These are phyloP conservation scores for Polyommatus iphigenia DNA, from an alignment of 2,888 invertebrate species.

Conservation along the genomic window DNA sequence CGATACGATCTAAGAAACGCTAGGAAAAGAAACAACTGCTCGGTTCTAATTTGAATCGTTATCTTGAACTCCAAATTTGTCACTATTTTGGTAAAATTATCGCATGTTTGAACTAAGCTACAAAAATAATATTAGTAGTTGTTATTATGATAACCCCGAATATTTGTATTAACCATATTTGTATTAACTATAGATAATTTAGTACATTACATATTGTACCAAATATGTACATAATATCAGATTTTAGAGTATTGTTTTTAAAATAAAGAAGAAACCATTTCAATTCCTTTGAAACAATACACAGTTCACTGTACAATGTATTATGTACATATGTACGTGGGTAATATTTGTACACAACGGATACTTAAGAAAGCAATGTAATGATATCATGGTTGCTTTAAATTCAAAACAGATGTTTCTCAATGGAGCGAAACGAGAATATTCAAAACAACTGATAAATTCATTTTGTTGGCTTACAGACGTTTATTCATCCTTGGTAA, in stretches of 20 bases:
- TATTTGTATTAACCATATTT: neutral
- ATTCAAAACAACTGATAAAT: conserved; percentile 29
- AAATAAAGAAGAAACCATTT: neutral
- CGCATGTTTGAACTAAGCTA: neutral
- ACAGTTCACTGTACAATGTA: neutral
- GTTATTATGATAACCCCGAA: neutral
- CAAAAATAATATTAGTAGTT: neutral
- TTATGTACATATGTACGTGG: neutral
- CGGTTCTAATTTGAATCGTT: conserved; percentile 15
- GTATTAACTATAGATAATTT: neutral
- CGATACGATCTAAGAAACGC: conserved; percentile 10
- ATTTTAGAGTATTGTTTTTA: neutral
- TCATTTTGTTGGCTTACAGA: conserved; percentile 10
- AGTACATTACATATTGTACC: neutral
- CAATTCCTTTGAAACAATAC: neutral
- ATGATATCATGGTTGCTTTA: conserved; percentile 27
- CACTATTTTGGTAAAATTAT: conserved; percentile 7
- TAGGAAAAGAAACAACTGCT: neutral
- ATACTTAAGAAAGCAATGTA: conserved; percentile 29
- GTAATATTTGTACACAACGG: conserved; percentile 4
- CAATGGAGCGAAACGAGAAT: conserved; percentile 25
- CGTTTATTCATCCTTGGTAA: conserved; percentile 3
- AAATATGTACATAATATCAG: neutral
- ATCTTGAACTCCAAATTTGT: neutral
- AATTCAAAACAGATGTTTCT: conserved; percentile 30